These are phyloP conservation scores for Rhagium mordax DNA, from an alignment of 2,888 invertebrate genomes.

Conservation along the genomic window DNA sequence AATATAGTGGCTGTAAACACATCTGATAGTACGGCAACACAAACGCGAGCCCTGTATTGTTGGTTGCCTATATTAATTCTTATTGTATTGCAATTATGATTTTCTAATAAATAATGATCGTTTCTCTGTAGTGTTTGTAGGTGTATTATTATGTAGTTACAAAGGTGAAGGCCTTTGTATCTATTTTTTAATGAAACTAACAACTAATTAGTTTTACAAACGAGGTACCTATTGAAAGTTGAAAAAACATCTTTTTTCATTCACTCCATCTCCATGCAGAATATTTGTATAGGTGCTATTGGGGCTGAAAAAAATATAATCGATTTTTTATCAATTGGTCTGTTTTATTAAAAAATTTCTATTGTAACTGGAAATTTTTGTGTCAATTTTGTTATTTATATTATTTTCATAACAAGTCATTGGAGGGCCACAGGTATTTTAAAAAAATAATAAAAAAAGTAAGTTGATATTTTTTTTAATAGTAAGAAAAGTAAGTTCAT, in stretches of 20 bases:
- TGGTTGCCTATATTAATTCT: neutral
- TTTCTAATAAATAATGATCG: neutral
- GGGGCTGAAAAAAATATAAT: too few relatives aligned
- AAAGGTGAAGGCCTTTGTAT: constrained; percentile 3
- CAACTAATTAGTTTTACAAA: neutral
- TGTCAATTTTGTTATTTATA: too few relatives aligned
- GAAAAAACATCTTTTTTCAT: neutral
- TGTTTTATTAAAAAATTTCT: too few relatives aligned
- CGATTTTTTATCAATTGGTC: too few relatives aligned
- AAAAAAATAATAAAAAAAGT: too few relatives aligned
- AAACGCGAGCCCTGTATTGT: neutral
- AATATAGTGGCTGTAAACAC: neutral
- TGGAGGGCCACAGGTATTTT: too few relatives aligned
- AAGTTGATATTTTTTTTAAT: too few relatives aligned
- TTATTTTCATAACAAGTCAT: too few relatives aligned
- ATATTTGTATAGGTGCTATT: too few relatives aligned
- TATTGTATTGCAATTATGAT: neutral
- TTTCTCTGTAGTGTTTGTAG: neutral
- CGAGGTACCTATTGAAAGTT: neutral
- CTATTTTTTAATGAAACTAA: neutral
- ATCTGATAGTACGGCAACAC: neutral
- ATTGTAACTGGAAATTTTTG: too few relatives aligned
- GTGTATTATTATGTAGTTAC: constrained; percentile 2
- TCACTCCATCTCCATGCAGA: neutral
- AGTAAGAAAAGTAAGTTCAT: too few relatives aligned